These are phyloP conservation scores for Drosophila melanica DNA, from an alignment of 1,140 invertebrate genomes.

Conservation along the genomic window DNA sequence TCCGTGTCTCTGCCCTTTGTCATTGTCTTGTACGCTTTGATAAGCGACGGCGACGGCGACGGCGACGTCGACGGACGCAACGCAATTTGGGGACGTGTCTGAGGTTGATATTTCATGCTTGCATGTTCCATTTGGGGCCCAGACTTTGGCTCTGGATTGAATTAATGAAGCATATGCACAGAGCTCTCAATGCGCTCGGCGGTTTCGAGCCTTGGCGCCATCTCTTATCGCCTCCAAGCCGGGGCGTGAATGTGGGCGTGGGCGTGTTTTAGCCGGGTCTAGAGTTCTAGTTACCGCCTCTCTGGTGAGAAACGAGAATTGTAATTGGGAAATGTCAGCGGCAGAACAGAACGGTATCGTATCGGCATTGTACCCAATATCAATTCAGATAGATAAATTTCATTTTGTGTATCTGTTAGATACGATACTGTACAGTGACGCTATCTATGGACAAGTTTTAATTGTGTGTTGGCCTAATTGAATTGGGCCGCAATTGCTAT, in stretches of 20 bases:
- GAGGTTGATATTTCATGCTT: slow-evolving; percentile 71
- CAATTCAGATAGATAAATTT: slow-evolving; percentile 31
- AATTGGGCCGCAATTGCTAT: slow-evolving; percentile 53
- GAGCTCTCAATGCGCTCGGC: slow-evolving; percentile 16
- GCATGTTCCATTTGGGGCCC: slow-evolving; percentile 54
- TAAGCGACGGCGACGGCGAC: slow-evolving; percentile 41
- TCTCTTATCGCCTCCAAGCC: slow-evolving; percentile 13
- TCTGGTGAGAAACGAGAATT: slow-evolving; percentile 12
- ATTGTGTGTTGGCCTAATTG: slow-evolving; percentile 70
- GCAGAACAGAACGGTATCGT: background rate
- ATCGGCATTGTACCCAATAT: slow-evolving; percentile 16
- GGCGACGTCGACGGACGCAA: slow-evolving; percentile 48
- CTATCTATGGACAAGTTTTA: slow-evolving; percentile 64
- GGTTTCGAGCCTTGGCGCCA: slow-evolving; percentile 33
- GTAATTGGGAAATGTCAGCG: slow-evolving; percentile 47
- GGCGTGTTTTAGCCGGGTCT: too few relatives aligned
- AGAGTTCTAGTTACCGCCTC: slow-evolving; percentile 23
- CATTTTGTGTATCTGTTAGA: slow-evolving; percentile 51
- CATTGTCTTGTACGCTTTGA: slow-evolving; percentile 78
- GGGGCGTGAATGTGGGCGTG: slow-evolving; percentile 3
- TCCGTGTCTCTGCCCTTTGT: slow-evolving; percentile 73
- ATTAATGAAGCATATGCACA: slow-evolving; percentile 50
- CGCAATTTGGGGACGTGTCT: slow-evolving; percentile 67
- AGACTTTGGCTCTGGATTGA: slow-evolving; percentile 8
- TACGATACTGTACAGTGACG: slow-evolving; percentile 16